These are phyloP conservation scores for Eristalis arbustorum DNA, from an alignment of 2,888 invertebrate genomes.

Conservation along the genomic window DNA sequence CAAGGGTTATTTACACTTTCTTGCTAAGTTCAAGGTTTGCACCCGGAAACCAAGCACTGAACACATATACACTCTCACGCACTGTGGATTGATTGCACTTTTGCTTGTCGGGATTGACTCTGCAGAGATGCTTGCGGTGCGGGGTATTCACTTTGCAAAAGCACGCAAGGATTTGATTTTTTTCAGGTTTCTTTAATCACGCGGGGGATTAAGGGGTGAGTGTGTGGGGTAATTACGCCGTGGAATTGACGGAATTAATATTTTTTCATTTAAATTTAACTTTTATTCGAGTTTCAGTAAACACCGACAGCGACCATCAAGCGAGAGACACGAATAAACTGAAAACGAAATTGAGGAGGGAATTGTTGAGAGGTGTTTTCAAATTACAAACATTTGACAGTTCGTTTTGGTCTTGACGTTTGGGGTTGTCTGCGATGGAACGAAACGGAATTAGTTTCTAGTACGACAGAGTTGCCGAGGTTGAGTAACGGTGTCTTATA, in stretches of 20 bases:
- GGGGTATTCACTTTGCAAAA: not conserved
- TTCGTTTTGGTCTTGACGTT: conserved; percentile 31
- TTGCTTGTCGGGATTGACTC: not conserved
- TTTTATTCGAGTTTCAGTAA: not conserved
- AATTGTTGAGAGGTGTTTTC: conserved; percentile 1
- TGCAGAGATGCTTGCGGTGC: not conserved
- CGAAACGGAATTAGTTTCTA: not conserved
- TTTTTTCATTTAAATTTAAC: not conserved
- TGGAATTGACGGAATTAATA: not conserved
- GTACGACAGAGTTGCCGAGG: not conserved
- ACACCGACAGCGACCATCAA: not conserved
- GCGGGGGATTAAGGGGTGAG: not conserved
- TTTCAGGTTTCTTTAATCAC: not conserved
- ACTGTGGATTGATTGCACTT: conserved; percentile 6
- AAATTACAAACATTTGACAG: conserved; percentile 28
- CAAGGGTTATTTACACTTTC: conserved; percentile 52
- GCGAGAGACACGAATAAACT: conserved; percentile 45
- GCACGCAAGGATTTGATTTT: not conserved
- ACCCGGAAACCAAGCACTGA: conserved; percentile 28
- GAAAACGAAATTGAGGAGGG: conserved; percentile 24
- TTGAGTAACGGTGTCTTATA: no score
- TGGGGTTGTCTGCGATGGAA: not conserved
- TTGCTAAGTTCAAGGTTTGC: conserved; percentile 62
- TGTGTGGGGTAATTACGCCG: not conserved
- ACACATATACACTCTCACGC: conserved; percentile 10